Evolutionary conservation across 2,888 invertebrate species (phyloP), one percentile per base, ranked within the genome.

Genomic region (Amphimallon solstitiale): DNA sequence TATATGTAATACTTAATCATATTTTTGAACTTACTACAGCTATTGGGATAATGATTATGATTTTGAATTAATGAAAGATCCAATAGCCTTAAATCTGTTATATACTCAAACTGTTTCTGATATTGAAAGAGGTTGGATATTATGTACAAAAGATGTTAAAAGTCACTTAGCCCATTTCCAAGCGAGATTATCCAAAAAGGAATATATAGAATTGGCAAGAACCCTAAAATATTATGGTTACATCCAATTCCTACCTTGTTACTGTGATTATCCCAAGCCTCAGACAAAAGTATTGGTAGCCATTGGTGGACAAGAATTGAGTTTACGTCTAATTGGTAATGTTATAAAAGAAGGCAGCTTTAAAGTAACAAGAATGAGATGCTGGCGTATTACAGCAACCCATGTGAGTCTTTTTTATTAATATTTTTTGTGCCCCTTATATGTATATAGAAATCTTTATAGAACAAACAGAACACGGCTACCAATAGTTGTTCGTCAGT

Each of bases 291-390:
- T 90, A 14, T 84, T 90, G 21, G 90, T 98, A 48, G 89, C 92
- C 35, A 91, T 96, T 72, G 97, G 97, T 6, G 91, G 92, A 77
- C 90, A 91, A 78, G 97, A 97, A 81, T 84, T 97, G 29, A 91
- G 90, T 73, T 86, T 97, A 74, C 86, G 90, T 67, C 80, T 86
- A 63, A 87, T 88, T 17, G 80, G 84, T 14, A 85, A 86, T 29
- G 87, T 90, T 63, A 83, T 88, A n/a, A 88, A 89, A 72, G 97
- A 97, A 81, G 91, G 92, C 51, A 87, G 89, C 75, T 98, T 96
- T 81, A 94, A 95, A 82, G 95, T 98, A 38, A 98, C 97, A 0
- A 86, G 98, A 74, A 98, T 98, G 92, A 88, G 95, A 66, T 97
- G 97, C 77, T 99, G 98, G 98, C 88, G 98, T 74, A 95, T 98